A percentile compares a stretch with the other conserved stretches of the same genome.
These are phyloP conservation scores for Patiria miniata DNA, from an alignment of 35 echinoderm and acorn worm species.

Conservation along the genomic window DNA sequence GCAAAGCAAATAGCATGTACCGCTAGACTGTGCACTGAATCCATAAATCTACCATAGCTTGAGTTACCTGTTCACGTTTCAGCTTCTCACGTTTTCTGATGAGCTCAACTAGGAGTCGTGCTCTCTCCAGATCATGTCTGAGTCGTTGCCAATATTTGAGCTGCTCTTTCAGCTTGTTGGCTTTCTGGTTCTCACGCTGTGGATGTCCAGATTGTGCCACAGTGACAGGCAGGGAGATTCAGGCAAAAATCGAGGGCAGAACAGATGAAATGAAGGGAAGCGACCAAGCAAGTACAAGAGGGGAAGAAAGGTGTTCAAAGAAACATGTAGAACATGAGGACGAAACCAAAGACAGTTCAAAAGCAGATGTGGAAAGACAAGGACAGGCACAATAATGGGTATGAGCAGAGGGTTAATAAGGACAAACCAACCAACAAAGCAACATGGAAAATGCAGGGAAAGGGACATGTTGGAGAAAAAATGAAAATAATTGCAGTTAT, in stretches of 20 bases:
- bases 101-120: slow-evolving; percentile 90
- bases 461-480: no score
- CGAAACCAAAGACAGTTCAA: not conserved
- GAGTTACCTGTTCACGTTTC: slow-evolving; percentile 89
- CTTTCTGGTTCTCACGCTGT: slow-evolving; percentile 87
- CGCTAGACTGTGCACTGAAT: no score
- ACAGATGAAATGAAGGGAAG: not conserved
- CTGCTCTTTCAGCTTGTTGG: slow-evolving; percentile 92
- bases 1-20: no score
- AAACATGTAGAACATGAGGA: not conserved
- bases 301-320: not conserved
- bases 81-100: slow-evolving; percentile 94
- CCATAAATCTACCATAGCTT: no score
- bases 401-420: no score
- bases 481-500: no score
- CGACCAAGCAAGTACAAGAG: not conserved
- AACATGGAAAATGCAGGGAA: no score
- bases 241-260: not conserved
- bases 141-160: slow-evolving; percentile 98
- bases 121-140: slow-evolving; percentile 89
- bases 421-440: no score
- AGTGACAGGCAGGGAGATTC: not conserved
- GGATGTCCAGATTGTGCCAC: not conserved
- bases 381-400: no score
- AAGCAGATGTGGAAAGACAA: not conserved